Evolutionary conservation across 2,888 invertebrate species (phyloP).

Genomic region (Leptothorax acervorum): DNA sequence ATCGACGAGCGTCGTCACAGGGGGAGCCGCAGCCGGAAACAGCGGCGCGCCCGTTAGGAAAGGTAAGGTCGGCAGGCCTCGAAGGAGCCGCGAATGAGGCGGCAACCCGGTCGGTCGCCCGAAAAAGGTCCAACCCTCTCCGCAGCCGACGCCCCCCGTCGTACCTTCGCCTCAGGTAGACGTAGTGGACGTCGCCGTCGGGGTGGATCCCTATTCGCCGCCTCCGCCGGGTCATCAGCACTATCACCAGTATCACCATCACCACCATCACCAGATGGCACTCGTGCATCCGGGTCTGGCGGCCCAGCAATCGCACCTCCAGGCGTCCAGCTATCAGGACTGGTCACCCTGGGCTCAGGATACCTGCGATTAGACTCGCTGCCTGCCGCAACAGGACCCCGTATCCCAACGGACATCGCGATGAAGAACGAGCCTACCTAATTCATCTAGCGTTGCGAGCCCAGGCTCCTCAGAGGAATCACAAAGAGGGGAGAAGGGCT

Average conservation of each 20-base stretch:
- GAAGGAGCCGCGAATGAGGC: constrained; percentile 95
- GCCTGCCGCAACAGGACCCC: not conserved
- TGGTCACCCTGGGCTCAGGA: constrained; percentile 81
- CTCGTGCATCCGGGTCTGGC: constrained; percentile 77
- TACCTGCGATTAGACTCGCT: constrained; percentile 79
- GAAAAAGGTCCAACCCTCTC: constrained; percentile 84
- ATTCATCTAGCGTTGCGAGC: constrained; percentile 9
- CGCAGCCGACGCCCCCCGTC: constrained; percentile 78
- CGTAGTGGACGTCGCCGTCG: constrained; percentile 75
- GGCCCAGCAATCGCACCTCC: constrained; percentile 74
- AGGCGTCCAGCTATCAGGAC: constrained; percentile 77
- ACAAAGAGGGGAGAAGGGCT: not conserved
- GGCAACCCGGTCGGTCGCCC: constrained; percentile 86
- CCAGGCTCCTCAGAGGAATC: not conserved
- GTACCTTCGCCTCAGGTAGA: constrained; percentile 75
- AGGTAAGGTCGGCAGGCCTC: constrained; percentile 95
- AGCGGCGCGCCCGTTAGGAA: constrained; percentile 90
- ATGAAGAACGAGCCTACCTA: constrained; percentile 10
- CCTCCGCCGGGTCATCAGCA: constrained; percentile 85
- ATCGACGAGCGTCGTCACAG: constrained; percentile 87
- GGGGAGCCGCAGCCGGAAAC: constrained; percentile 90
- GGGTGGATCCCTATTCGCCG: constrained; percentile 84
- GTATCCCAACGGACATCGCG: constrained; percentile 5
- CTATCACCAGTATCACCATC: constrained; percentile 81
- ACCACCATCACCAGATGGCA: constrained; percentile 79